A percentile compares a stretch with the other conserved stretches of the same genome.
phyloP scores from a whole-genome alignment of 2,797 vertebrate genomes.

The Carcharodon carcharias region DNA sequence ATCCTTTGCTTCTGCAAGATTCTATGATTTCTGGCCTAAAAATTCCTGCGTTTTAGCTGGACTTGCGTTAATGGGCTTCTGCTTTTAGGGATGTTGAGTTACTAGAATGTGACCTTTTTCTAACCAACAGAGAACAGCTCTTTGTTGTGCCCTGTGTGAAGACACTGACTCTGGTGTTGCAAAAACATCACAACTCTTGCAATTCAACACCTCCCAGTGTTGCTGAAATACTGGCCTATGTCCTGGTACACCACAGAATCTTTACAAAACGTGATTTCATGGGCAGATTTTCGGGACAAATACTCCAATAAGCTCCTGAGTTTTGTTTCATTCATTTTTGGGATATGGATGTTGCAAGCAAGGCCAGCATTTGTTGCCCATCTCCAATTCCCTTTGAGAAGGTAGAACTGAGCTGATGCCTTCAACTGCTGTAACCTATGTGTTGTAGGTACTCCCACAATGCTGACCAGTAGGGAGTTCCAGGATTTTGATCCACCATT shows the following conservation, averaged over 20 bases:
- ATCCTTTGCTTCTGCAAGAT: background rate
- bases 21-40: background rate
- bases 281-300: background rate
- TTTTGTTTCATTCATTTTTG: background rate
- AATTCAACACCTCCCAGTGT: background rate
- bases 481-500: background rate
- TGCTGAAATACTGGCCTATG: background rate
- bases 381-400: background rate
- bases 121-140: background rate
- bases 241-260: background rate
- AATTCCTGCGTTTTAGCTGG: background rate
- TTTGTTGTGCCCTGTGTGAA: background rate
- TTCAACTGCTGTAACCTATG: background rate
- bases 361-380: background rate
- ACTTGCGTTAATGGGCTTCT: background rate
- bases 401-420: background rate
- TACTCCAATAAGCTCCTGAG: background rate
- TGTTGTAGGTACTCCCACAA: background rate
- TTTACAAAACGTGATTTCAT: background rate
- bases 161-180: background rate
- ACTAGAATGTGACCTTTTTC: background rate
- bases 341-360: background rate
- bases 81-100: background rate
- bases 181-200: background rate
- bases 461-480: background rate